Conservation (phyloP, 2,888 invertebrate genomes). For the Teleogryllus oceanicus region DNA sequence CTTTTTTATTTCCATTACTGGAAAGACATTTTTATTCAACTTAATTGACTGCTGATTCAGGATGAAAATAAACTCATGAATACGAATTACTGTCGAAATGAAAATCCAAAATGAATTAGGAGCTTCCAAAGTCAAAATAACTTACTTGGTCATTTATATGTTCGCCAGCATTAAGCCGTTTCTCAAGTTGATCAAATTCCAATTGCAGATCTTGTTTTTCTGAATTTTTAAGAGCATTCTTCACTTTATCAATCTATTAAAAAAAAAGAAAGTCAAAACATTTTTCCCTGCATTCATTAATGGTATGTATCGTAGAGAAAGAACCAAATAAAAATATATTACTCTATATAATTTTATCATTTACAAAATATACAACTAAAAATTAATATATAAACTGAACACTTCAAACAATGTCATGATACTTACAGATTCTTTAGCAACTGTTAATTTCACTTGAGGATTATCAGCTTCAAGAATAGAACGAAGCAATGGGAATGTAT, state of each 20-base stretch:
- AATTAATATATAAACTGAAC: neutral
- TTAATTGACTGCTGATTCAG: no score
- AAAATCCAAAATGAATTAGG: no score
- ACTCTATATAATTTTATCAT: neutral
- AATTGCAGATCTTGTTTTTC: constrained; percentile 53
- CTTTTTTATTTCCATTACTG: no score
- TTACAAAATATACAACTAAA: neutral
- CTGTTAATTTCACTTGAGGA: constrained; percentile 55
- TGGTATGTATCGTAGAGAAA: constrained; percentile 31
- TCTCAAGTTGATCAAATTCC: constrained; percentile 57
- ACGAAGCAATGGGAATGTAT: constrained; percentile 57
- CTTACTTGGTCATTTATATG: constrained; percentile 53
- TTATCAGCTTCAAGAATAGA: constrained; percentile 58
- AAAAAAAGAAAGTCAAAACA: constrained; percentile 31
- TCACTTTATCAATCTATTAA: constrained; percentile 54
- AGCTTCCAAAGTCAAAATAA: neutral
- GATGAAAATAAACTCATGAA: no score
- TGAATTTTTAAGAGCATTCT: constrained; percentile 50
- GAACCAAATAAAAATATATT: neutral
- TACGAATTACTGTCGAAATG: no score
- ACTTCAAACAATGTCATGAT: neutral
- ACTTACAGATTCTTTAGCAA: constrained; percentile 62
- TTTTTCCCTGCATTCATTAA: constrained; percentile 50
- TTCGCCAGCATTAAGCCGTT: constrained; percentile 54
- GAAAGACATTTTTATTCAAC: no score